A percentile compares a stretch with the other conserved stretches of the same genome.
Conservation (phyloP, 1,140 invertebrate species). For the Radopholus similis region DNA sequence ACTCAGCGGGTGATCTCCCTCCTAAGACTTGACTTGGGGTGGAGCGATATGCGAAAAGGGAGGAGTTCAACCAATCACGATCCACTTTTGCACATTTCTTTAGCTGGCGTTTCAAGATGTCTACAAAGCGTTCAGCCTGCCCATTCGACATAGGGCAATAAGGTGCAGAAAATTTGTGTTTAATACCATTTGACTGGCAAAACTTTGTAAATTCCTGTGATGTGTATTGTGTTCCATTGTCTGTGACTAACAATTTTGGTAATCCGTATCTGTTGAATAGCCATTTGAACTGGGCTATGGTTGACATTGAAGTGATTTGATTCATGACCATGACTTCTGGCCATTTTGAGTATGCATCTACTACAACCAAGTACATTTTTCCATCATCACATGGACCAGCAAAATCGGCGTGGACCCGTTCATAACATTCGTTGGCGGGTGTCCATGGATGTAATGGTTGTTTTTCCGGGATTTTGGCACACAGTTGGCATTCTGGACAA, state of each 20-base stretch:
- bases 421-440: not conserved
- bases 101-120: constrained; percentile 43
- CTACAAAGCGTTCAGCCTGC: constrained; percentile 56
- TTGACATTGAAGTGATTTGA: not conserved
- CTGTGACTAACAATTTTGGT: not conserved
- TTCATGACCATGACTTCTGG: constrained; percentile 61
- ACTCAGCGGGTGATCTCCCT: not conserved
- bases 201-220: not conserved
- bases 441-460: not conserved
- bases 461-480: constrained; percentile 3
- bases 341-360: constrained; percentile 63
- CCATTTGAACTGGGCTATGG: too few species aligned
- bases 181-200: not conserved
- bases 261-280: not conserved
- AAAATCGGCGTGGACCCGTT: constrained; percentile 61
- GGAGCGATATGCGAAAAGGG: constrained; percentile 7
- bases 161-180: not conserved
- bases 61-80: not conserved
- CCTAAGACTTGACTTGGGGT: not conserved
- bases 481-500: not conserved
- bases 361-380: constrained; percentile 59
- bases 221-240: not conserved
- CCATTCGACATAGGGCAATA: constrained; percentile 2
- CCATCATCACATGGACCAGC: constrained; percentile 58
- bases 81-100: not conserved